These are phyloP conservation scores for Syngnathoides biaculeatus DNA, from an alignment of 2,113 vertebrate genomes.

Conservation along the genomic window DNA sequence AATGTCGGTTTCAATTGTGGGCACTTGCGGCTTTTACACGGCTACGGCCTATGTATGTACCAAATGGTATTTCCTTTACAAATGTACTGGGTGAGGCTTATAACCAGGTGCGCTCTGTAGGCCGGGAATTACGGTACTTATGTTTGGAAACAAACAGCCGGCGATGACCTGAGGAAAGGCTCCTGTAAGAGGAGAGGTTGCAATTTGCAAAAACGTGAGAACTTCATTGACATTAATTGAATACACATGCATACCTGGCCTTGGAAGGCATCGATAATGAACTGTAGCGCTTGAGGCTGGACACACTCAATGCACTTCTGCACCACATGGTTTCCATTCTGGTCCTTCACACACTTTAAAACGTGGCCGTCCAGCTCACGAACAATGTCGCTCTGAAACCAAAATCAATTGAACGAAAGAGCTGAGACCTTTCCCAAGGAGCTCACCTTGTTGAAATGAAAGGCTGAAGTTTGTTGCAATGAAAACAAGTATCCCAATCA, in stretches of 20 bases:
- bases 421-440: background rate
- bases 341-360: conserved; percentile 95
- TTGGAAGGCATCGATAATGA: conserved; percentile 95
- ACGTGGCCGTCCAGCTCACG: conserved; percentile 94
- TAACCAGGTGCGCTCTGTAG: too few species aligned
- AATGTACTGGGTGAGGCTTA: too few species aligned
- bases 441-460: background rate
- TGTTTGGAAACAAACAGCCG: background rate
- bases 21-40: too few species aligned
- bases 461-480: background rate
- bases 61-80: too few species aligned
- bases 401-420: background rate
- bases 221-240: background rate
- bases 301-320: conserved; percentile 97
- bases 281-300: conserved; percentile 91
- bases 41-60: too few species aligned
- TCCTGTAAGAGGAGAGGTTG: too few species aligned
- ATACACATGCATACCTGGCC: conserved; percentile 83
- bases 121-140: too few species aligned
- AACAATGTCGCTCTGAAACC: conserved; percentile 88
- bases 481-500: background rate
- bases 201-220: background rate
- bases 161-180: too few species aligned
- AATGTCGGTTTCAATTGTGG: too few species aligned
- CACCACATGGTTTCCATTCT: conserved; percentile 97